Percentiles rank a stretch among this genome's conserved stretches.
These are phyloP conservation scores for Rafetus swinhoei DNA, from an alignment of 2,113 vertebrate species.

Conservation along the genomic window DNA sequence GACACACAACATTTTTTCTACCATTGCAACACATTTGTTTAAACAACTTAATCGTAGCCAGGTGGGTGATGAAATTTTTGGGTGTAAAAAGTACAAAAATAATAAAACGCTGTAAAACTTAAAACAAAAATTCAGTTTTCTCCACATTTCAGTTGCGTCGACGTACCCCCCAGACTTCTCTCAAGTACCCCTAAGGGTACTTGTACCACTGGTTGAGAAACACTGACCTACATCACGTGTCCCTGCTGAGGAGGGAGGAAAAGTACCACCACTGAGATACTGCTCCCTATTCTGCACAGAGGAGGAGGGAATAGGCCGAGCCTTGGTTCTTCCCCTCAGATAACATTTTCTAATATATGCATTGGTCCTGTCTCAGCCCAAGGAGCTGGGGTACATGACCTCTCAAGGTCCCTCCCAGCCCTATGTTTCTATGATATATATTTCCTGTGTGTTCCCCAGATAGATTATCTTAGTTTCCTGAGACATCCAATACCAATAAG, in stretches of 20 bases:
- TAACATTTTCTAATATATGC: not conserved
- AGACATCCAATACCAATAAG: slow-evolving; percentile 59
- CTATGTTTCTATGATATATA: not conserved
- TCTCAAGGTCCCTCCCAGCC: not conserved
- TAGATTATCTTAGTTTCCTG: slow-evolving; percentile 61
- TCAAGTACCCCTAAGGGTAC: too few relatives aligned
- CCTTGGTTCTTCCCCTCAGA: not conserved
- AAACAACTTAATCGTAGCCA: too few relatives aligned
- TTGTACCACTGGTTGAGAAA: too few relatives aligned
- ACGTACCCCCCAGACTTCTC: too few relatives aligned
- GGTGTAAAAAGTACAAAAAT: too few relatives aligned
- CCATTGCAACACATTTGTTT: too few relatives aligned
- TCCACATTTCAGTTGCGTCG: too few relatives aligned
- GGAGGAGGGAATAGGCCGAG: fast-evolving
- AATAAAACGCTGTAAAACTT: too few relatives aligned
- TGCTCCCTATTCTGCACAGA: not conserved
- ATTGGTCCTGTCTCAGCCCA: not conserved
- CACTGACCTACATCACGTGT: not conserved
- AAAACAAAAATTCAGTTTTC: too few relatives aligned
- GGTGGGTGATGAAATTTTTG: too few relatives aligned
- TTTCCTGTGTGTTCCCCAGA: slow-evolving; percentile 34
- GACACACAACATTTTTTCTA: too few relatives aligned
- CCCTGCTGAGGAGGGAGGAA: not conserved
- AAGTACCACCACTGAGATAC: not conserved
- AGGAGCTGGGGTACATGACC: not conserved